These are phyloP conservation scores for Thumatha senex DNA, from an alignment of 2,888 invertebrate species.

Conservation along the genomic window DNA sequence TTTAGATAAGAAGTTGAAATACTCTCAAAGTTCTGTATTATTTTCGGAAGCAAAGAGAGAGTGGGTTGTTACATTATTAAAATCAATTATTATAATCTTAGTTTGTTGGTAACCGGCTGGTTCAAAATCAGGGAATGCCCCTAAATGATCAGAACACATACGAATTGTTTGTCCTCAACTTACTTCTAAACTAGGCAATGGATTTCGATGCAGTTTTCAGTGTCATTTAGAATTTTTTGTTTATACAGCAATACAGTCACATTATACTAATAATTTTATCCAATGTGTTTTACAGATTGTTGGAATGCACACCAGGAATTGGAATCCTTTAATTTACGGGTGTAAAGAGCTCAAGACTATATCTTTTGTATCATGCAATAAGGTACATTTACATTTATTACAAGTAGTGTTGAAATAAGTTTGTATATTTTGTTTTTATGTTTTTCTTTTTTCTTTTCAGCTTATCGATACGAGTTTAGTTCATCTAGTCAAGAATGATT, in stretches of 20 bases:
- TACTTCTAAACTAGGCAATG: neutral
- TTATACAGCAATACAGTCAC: too few species aligned
- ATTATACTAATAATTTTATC: too few species aligned
- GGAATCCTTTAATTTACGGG: conserved; percentile 77
- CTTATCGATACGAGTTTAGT: conserved; percentile 70
- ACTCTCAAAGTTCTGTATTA: neutral
- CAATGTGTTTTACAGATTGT: conserved; percentile 57
- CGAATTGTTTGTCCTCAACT: too few species aligned
- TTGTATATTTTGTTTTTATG: neutral
- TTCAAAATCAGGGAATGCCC: too few species aligned
- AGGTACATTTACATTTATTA: conserved; percentile 47
- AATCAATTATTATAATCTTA: too few species aligned
- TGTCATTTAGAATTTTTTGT: too few species aligned
- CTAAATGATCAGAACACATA: too few species aligned
- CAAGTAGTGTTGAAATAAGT: too few species aligned
- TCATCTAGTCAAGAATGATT: conserved; percentile 64
- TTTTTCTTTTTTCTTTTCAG: conserved; percentile 43
- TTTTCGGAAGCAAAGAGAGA: neutral
- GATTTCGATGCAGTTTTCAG: too few species aligned
- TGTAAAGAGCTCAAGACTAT: conserved; percentile 76
- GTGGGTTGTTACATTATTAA: too few species aligned
- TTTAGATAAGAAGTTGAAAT: too few species aligned
- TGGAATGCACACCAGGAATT: conserved; percentile 77
- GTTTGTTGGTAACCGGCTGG: too few species aligned
- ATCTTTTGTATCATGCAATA: conserved; percentile 74